Conservation (phyloP, 64 coral and sea anemone species). For the Pachyseris speciosa region DNA sequence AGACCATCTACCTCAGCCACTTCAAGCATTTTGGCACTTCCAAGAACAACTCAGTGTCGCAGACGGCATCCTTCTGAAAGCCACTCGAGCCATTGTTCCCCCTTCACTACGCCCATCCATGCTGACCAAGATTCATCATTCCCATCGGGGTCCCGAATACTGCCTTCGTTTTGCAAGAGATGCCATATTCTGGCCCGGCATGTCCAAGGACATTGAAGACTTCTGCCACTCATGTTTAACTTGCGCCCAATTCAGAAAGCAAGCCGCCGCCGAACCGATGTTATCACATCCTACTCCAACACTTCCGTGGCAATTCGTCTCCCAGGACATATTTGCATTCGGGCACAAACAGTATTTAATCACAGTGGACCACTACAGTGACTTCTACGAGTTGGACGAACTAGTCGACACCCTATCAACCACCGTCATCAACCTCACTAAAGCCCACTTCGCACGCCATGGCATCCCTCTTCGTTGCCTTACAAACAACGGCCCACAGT, state of each 20-base stretch:
- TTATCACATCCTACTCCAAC: conserved; percentile 34
- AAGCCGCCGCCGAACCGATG: conserved; percentile 22
- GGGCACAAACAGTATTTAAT: background rate
- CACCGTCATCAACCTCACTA: conserved; percentile 50
- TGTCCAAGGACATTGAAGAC: conserved; percentile 30
- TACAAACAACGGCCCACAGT: conserved; percentile 51
- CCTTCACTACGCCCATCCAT: conserved; percentile 12
- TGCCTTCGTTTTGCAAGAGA: conserved; percentile 54
- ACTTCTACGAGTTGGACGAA: conserved; percentile 54
- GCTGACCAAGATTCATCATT: conserved; percentile 33
- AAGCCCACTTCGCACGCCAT: conserved; percentile 40
- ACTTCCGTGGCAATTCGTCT: conserved; percentile 1
- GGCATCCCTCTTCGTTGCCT: background rate
- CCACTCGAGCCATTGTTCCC: conserved; percentile 26
- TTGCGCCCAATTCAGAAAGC: conserved; percentile 42
- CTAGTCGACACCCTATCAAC: conserved; percentile 25
- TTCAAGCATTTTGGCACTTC: conserved; percentile 45
- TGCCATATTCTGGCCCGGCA: conserved; percentile 23
- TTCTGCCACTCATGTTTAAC: conserved; percentile 9
- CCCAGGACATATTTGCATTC: conserved; percentile 3
- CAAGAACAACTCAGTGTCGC: conserved; percentile 42
- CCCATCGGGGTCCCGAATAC: conserved; percentile 31
- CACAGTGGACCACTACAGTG: conserved; percentile 55
- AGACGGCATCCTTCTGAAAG: conserved; percentile 27
- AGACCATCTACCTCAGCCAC: conserved; percentile 17